These are phyloP conservation scores for Globia sparganii DNA, from an alignment of 2,888 invertebrate species.

Conservation along the genomic window DNA sequence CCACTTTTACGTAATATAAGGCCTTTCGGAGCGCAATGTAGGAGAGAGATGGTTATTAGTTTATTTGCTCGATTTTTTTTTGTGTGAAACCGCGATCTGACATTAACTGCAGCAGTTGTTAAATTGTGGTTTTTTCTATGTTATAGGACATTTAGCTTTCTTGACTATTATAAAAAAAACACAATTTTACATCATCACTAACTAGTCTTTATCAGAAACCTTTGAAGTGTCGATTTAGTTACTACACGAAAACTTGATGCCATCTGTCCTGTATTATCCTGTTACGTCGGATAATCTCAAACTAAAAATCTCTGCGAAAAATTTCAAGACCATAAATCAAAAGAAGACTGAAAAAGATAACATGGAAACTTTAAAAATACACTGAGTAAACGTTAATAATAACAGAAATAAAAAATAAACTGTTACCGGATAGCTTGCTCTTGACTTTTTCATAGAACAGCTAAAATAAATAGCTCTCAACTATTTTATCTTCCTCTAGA, in stretches of 20 bases:
- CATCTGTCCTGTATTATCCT: not conserved
- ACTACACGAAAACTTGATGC: not conserved
- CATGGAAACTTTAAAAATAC: slow-evolving; percentile 12
- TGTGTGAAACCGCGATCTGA: not conserved
- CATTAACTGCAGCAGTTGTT: not conserved
- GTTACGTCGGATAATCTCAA: not conserved
- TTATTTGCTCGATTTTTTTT: slow-evolving; percentile 23
- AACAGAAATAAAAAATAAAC: slow-evolving; percentile 30
- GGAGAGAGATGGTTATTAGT: slow-evolving; percentile 41
- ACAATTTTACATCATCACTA: not conserved
- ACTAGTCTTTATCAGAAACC: not conserved
- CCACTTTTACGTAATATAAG: slow-evolving; percentile 44
- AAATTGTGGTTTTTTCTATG: not conserved
- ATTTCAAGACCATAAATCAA: not conserved
- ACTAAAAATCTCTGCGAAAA: not conserved
- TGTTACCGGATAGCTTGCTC: not conserved
- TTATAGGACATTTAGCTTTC: not conserved
- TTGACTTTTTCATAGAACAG: slow-evolving; percentile 21
- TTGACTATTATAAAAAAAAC: not conserved
- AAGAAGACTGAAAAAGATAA: not conserved
- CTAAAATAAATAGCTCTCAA: slow-evolving; percentile 30
- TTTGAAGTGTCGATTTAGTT: not conserved
- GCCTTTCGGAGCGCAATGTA: slow-evolving; percentile 12
- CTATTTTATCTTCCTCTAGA: not conserved
- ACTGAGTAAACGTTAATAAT: slow-evolving; percentile 1